Conservation (phyloP, 2,797 vertebrate genomes). For the Scolopax bukidnonensis region DNA sequence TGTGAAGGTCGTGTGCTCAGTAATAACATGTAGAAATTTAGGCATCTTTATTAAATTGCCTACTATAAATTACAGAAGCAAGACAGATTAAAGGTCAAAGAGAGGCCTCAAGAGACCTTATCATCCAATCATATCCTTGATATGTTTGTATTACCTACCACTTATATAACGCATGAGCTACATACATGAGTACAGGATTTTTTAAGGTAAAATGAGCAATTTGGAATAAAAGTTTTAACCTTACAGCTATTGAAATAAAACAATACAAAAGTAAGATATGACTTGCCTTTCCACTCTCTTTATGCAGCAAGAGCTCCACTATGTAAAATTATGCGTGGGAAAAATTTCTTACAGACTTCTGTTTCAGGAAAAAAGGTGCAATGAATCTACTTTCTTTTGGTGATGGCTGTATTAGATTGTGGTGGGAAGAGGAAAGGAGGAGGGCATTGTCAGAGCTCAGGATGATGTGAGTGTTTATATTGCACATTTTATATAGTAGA, state of each 20-base stretch:
- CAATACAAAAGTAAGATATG: neutral
- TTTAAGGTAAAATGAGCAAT: neutral
- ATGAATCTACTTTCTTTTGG: neutral
- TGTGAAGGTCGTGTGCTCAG: neutral
- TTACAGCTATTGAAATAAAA: neutral
- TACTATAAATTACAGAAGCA: neutral
- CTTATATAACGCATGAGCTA: neutral
- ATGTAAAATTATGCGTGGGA: neutral
- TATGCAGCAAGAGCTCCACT: neutral
- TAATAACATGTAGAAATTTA: neutral
- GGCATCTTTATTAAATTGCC: neutral
- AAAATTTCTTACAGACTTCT: neutral
- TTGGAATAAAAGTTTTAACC: constrained; percentile 1
- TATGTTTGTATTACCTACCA: neutral
- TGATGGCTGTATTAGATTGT: neutral
- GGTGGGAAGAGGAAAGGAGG: neutral
- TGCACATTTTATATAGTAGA: neutral
- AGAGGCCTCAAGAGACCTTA: neutral
- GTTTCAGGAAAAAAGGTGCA: neutral
- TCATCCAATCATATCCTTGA: neutral
- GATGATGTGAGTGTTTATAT: neutral
- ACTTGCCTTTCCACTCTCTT: neutral
- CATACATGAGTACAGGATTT: too few species aligned
- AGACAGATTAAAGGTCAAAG: neutral
- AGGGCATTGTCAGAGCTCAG: neutral